phyloP scores from a whole-genome alignment of 1,140 invertebrate species.

The Eupeodes corollae region DNA sequence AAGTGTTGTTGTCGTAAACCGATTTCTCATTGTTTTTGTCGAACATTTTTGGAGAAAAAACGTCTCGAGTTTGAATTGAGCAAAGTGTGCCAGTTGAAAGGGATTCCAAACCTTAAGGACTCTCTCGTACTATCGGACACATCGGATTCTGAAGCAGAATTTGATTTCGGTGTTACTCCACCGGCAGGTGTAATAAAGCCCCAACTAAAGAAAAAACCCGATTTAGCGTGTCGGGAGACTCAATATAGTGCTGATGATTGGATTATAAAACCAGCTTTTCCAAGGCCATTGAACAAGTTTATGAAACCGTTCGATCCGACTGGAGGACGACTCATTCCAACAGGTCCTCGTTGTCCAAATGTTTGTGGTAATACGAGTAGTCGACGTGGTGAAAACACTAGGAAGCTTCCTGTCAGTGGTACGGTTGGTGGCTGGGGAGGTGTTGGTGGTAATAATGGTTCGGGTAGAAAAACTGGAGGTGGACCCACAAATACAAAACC shows the following conservation, averaged over 20 bases:
- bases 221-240: constrained; percentile 17
- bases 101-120: constrained; percentile 12
- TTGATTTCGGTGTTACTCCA: constrained; percentile 31
- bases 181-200: constrained; percentile 29
- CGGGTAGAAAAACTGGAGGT: too few species aligned
- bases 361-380: too few species aligned
- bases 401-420: too few species aligned
- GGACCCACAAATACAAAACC: too few species aligned
- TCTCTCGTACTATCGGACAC: constrained; percentile 23
- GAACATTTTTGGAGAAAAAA: constrained; percentile 31
- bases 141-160: constrained; percentile 27
- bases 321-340: too few species aligned
- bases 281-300: constrained; percentile 15
- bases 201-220: constrained; percentile 12
- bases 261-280: constrained; percentile 15
- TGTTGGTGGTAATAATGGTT: too few species aligned
- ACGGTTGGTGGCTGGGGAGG: too few species aligned
- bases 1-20: constrained; percentile 28
- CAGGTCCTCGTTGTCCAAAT: too few species aligned
- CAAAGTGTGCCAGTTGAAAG: constrained; percentile 13
- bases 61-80: constrained; percentile 15
- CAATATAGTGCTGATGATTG: constrained; percentile 31
- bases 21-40: constrained; percentile 22
- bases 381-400: too few species aligned
- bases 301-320: too few species aligned